A percentile compares a stretch with the other conserved stretches of the same genome.
Conservation (phyloP, 2,888 invertebrate genomes). For the Andrena camellia region DNA sequence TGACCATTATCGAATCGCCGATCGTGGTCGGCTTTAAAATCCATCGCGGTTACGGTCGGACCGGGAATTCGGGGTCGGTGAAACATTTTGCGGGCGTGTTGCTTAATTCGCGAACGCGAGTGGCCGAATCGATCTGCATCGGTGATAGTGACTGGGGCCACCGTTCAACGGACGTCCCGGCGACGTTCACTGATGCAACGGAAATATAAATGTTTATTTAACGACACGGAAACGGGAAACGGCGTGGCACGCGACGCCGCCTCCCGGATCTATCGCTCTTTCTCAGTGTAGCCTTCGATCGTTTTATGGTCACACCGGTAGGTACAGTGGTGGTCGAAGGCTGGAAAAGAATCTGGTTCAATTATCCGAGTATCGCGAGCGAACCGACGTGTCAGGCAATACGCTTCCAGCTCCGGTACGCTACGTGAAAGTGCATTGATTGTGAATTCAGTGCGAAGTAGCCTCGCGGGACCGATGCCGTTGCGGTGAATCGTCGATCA, state of each 20-base stretch:
- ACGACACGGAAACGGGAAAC: too few relatives aligned
- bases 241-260: too few relatives aligned
- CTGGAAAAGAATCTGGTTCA: conserved; percentile 20
- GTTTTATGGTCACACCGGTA: neutral
- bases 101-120: conserved; percentile 1
- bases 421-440: conserved; percentile 60
- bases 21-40: conserved; percentile 14
- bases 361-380: conserved; percentile 13
- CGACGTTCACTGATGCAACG: neutral
- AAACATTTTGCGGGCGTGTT: conserved; percentile 4
- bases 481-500: conserved; percentile 65
- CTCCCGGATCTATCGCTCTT: too few relatives aligned
- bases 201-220: too few relatives aligned
- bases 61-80: neutral
- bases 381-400: conserved; percentile 15
- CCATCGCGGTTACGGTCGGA: neutral
- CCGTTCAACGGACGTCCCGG: neutral
- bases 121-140: neutral
- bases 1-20: conserved; percentile 31
- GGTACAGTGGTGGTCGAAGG: neutral
- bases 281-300: too few relatives aligned
- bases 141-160: neutral
- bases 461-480: conserved; percentile 58
- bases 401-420: conserved; percentile 34
- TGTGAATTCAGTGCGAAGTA: conserved; percentile 64